Percentiles rank a stretch among this genome's conserved stretches.
phyloP scores from a whole-genome alignment of 35 echinoderm and acorn worm species.

The Heliocidaris tuberculata region DNA sequence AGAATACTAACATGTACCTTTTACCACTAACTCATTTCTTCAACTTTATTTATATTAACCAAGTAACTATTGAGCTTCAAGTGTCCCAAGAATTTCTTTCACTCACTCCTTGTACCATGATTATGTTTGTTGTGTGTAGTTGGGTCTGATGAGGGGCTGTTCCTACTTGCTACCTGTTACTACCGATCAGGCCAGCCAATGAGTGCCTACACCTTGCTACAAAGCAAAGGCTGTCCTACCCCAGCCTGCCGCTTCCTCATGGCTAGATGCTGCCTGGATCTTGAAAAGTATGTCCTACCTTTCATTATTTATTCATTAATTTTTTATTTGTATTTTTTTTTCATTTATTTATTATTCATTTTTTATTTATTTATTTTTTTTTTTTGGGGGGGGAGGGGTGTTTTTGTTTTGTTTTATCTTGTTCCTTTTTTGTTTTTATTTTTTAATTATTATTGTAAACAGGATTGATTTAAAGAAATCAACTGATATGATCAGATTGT shows the following conservation, averaged over 20 bases:
- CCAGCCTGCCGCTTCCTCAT: conserved; percentile 87
- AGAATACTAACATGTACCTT: too few species aligned
- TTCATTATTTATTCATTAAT: neutral
- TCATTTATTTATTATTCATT: too few species aligned
- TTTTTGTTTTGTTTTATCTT: too few species aligned
- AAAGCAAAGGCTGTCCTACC: conserved; percentile 88
- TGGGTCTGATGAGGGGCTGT: conserved; percentile 87
- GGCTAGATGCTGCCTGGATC: conserved; percentile 86
- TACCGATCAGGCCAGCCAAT: conserved; percentile 88
- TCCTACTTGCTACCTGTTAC: conserved; percentile 93
- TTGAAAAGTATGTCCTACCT: conserved; percentile 75
- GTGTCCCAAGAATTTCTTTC: neutral
- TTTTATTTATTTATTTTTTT: too few species aligned
- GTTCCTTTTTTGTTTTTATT: too few species aligned
- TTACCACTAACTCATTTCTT: neutral
- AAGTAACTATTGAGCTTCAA: neutral
- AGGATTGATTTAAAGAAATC: too few species aligned
- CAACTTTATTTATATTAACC: neutral
- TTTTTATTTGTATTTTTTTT: neutral
- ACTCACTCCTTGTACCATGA: neutral
- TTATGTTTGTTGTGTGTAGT: conserved; percentile 43
- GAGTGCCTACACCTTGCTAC: conserved; percentile 76
- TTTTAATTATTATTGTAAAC: too few species aligned
- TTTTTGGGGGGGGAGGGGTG: too few species aligned
- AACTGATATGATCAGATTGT: too few species aligned